Conservation (phyloP, 2,797 vertebrate species). For the Alfaro cultratus region DNA sequence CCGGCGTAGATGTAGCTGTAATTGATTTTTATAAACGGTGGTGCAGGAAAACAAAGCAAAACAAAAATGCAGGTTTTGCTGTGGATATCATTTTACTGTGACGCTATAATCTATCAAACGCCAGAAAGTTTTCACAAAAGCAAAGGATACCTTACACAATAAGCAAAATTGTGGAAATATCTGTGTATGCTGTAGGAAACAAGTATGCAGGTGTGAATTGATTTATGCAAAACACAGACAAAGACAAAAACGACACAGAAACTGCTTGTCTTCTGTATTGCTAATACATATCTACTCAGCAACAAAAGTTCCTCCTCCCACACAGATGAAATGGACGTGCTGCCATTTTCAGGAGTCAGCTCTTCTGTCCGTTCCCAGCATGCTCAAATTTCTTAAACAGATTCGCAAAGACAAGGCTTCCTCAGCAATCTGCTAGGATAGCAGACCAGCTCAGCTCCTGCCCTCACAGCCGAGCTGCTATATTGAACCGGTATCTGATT, state of each 20-base stretch:
- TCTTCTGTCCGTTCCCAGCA: constrained; percentile 64
- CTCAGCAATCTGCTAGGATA: constrained; percentile 62
- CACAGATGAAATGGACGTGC: constrained; percentile 46
- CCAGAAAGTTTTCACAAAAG: constrained; percentile 30
- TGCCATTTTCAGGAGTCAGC: constrained; percentile 68
- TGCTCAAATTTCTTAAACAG: constrained; percentile 68
- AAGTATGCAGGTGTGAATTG: constrained; percentile 28
- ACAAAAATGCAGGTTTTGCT: constrained; percentile 36
- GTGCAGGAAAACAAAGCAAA: constrained; percentile 19
- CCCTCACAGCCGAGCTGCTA: constrained; percentile 57
- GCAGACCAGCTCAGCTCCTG: constrained; percentile 68
- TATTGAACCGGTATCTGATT: constrained; percentile 81
- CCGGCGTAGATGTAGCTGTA: constrained; percentile 50
- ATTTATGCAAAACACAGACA: constrained; percentile 45
- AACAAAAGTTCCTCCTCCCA: constrained; percentile 56
- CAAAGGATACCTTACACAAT: constrained; percentile 42
- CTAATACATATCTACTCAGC: constrained; percentile 65
- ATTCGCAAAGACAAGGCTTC: constrained; percentile 74
- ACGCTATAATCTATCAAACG: constrained; percentile 51
- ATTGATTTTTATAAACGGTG: constrained; percentile 69
- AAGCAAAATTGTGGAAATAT: constrained; percentile 49
- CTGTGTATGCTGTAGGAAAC: constrained; percentile 1
- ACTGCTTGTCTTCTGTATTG: constrained; percentile 39
- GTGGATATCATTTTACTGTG: constrained; percentile 35
- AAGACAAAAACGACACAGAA: constrained; percentile 18